Evolutionary conservation across 2,797 vertebrate species (phyloP).

Genomic region (Mastacembelus armatus): DNA sequence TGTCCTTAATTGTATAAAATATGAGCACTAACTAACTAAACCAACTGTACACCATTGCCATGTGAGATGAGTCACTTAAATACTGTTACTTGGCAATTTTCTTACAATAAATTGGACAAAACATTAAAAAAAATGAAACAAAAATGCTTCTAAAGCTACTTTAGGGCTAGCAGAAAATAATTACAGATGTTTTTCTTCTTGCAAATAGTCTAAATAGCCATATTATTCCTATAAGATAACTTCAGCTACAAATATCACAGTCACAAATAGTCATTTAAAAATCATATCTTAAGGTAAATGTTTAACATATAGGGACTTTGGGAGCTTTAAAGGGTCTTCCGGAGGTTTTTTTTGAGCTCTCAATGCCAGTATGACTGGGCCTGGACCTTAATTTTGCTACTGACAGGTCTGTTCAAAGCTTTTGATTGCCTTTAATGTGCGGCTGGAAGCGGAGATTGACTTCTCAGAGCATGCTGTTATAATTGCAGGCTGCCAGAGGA

Average conservation of each 20-base stretch:
- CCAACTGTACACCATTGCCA: background rate
- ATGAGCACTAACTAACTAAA: background rate
- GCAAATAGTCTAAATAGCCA: background rate
- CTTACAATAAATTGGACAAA: background rate
- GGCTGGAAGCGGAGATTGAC: slow-evolving; percentile 49
- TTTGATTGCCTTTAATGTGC: slow-evolving; percentile 57
- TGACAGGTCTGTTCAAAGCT: slow-evolving; percentile 60
- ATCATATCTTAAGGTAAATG: background rate
- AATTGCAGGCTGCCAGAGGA: slow-evolving; percentile 77
- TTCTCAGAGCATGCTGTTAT: slow-evolving; percentile 57
- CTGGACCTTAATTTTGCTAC: slow-evolving; percentile 58
- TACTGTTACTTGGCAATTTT: background rate
- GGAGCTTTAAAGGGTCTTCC: slow-evolving; percentile 1
- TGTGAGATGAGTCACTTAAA: background rate
- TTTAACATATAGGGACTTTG: slow-evolving; percentile 7
- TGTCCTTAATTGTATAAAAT: slow-evolving; percentile 13
- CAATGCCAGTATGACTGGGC: slow-evolving; percentile 19
- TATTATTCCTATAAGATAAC: background rate
- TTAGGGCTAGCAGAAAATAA: too few relatives aligned
- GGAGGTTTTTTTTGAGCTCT: slow-evolving; percentile 8
- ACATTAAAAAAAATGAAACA: background rate
- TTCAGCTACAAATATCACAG: background rate
- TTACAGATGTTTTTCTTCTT: too few relatives aligned
- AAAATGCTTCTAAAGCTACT: background rate
- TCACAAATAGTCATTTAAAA: slow-evolving; percentile 1